Base-by-base conservation (phyloP, 30 jellyfish, hydroid and myxozoan species). In the Turritopsis dohrnii region DNA sequence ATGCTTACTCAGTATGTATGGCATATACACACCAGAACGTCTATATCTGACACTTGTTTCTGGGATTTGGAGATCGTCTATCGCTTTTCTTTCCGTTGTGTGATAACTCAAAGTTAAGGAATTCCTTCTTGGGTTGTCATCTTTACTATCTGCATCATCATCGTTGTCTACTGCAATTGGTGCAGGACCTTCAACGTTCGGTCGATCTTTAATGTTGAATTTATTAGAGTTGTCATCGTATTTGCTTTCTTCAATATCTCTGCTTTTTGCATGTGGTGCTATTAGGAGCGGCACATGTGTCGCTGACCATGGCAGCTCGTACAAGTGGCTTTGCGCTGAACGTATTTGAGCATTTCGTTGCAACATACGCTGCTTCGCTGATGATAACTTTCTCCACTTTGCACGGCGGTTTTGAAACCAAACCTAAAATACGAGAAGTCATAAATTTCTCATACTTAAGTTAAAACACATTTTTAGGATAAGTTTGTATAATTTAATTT, bases 391-490 rank as follows among this genome's bases (percentile, higher is more conserved):
- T 60, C 97, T 81, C 97, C 97, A 90, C 71, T 90, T 90, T 22
- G 97, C 97, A 18, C 97, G 84, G 1, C 97, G 84, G 76, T 90
- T 90, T 74, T 90, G 97, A 79, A 90, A 90, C 97, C 97, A 90
- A 5, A 90, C 97, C 97, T 88, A 31, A 72, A 75, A n/a, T n/a
- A n/a, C n/a, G n/a, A n/a, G n/a, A n/a, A n/a, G n/a, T n/a, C n/a
- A n/a, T n/a, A n/a, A n/a, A n/a, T n/a, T n/a, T n/a, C n/a, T n/a
- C n/a, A n/a, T n/a, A n/a, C n/a, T n/a, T n/a, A n/a, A n/a, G n/a
- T n/a, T n/a, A n/a, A n/a, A n/a, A n/a, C n/a, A n/a, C n/a, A n/a
- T n/a, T n/a, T n/a, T n/a, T n/a, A n/a, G n/a, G n/a, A n/a, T n/a
- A n/a, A n/a, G n/a, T n/a, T n/a, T n/a, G n/a, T n/a, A n/a, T n/a